Base-by-base conservation (phyloP, 2,113 vertebrate species). In the Hemicordylus capensis region DNA sequence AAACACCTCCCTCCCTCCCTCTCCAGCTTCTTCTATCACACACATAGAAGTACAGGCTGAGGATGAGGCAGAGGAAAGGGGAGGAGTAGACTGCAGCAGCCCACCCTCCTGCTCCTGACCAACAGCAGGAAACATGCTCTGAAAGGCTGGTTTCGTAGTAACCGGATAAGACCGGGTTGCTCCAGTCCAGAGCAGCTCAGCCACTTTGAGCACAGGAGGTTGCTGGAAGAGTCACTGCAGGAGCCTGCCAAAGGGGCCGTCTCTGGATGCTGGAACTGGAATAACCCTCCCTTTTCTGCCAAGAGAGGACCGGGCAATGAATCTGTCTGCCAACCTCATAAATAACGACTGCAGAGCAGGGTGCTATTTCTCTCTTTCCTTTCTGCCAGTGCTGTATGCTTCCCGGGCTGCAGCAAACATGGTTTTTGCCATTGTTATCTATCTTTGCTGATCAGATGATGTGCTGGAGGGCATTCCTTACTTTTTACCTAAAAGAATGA, bases 241-340 rank as follows among this genome's bases (percentile, higher is more conserved):
- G 72, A 84, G 78, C 34, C 34, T 90, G 89, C 81, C 90, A 90
- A 85, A 75, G 86, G 63, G 78, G n/a, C 69, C 69, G 80, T 28
- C 37, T 84, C 80, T 89, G 87, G 82, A 90, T 90, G 42, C 81
- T 64, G 7, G 37, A 54, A 85, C 87, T 56, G 66, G 76, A 92
- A 74, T 83, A 92, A 88, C 69, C 37, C 83, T 69, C 28, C 44
- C 56, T 15, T 37, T 73, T 70, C 80, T 76, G 87, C 78, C 93
- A 92, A 76, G 58, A 90, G 76, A 28, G 63, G 80, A 37, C 74
- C 76, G 72, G 70, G 63, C 75, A 22, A 70, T 58, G 66, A 72
- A 88, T 81, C 73, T 84, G 31, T 7, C 74, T 69, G 74, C 28
- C 80, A 82, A 77, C 11, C 19, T 6, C 74, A 3, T 12, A 28